Evolutionary conservation across 1,140 invertebrate genomes (phyloP).

Genomic region (Acromyrmex charruanus): DNA sequence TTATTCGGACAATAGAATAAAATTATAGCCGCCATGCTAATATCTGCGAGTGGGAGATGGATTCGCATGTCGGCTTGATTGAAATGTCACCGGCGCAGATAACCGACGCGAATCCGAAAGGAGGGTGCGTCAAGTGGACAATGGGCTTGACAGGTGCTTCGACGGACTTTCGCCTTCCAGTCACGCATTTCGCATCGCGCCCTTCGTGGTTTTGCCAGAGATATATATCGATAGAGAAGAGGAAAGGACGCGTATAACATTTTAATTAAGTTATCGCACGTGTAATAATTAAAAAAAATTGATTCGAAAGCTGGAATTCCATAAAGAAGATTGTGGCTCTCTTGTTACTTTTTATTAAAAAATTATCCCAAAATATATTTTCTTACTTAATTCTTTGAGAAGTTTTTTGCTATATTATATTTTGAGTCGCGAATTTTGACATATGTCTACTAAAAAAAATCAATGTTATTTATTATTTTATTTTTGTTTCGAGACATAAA

Average conservation of each 20-base stretch:
- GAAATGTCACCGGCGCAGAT: constrained; percentile 64
- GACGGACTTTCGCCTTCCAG: constrained; percentile 64
- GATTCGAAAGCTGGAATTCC: not conserved
- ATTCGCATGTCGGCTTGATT: constrained; percentile 62
- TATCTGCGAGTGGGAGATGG: constrained; percentile 43
- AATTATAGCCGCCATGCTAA: constrained; percentile 66
- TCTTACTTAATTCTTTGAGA: too few relatives aligned
- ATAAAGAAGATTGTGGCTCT: not conserved
- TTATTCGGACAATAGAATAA: constrained; percentile 62
- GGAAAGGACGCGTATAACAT: not conserved
- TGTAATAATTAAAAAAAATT: constrained; percentile 30
- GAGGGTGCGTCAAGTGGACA: constrained; percentile 65
- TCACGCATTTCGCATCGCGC: constrained; percentile 47
- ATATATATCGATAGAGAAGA: constrained; percentile 23
- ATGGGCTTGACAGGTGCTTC: constrained; percentile 67
- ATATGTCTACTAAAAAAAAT: not conserved
- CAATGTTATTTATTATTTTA: not conserved
- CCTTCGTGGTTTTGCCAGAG: constrained; percentile 15
- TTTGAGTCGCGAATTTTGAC: too few relatives aligned
- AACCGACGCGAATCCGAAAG: constrained; percentile 55
- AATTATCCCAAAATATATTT: not conserved
- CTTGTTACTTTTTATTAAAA: not conserved
- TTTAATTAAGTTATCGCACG: constrained; percentile 49
- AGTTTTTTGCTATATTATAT: too few relatives aligned
- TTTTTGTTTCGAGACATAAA: not conserved